These are phyloP conservation scores for Portevinia maculata DNA, from an alignment of 2,888 invertebrate species.

Conservation along the genomic window DNA sequence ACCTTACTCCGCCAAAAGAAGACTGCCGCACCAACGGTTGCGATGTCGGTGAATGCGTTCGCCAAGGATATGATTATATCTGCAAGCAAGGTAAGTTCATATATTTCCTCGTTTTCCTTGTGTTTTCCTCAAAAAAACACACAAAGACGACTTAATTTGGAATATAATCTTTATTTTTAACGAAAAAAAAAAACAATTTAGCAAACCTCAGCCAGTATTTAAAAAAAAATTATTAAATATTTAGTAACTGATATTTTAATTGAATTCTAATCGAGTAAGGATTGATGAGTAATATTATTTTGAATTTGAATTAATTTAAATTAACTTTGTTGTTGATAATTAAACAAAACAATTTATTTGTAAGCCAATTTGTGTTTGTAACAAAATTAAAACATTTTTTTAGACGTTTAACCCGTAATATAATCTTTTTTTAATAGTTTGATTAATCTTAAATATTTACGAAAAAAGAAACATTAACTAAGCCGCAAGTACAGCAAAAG, in stretches of 20 bases:
- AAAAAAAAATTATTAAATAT: conserved; percentile 18
- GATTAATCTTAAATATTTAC: conserved; percentile 42
- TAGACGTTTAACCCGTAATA: conserved; percentile 72
- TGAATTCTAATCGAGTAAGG: conserved; percentile 64
- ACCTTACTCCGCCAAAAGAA: conserved; percentile 82
- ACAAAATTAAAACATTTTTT: conserved; percentile 62
- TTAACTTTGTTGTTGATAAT: conserved; percentile 72
- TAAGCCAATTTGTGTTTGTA: conserved; percentile 61
- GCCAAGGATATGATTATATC: conserved; percentile 92
- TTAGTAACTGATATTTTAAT: conserved; percentile 39
- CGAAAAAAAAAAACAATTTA: conserved; percentile 7
- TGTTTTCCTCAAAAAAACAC: conserved; percentile 25
- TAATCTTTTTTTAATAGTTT: conserved; percentile 34
- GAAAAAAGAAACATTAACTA: conserved; percentile 33
- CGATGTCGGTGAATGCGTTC: conserved; percentile 92
- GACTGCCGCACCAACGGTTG: conserved; percentile 94
- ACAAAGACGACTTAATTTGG: conserved; percentile 7
- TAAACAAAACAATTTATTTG: conserved; percentile 30
- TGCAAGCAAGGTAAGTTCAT: conserved; percentile 82
- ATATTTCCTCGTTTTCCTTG: conserved; percentile 36
- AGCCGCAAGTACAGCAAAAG: conserved; percentile 27
- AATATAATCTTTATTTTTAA: neutral
- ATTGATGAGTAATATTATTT: conserved; percentile 63
- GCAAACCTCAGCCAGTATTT: conserved; percentile 66
- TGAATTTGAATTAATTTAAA: conserved; percentile 51